Conservation (phyloP, 2,797 vertebrate genomes). For the Columba guinea region DNA sequence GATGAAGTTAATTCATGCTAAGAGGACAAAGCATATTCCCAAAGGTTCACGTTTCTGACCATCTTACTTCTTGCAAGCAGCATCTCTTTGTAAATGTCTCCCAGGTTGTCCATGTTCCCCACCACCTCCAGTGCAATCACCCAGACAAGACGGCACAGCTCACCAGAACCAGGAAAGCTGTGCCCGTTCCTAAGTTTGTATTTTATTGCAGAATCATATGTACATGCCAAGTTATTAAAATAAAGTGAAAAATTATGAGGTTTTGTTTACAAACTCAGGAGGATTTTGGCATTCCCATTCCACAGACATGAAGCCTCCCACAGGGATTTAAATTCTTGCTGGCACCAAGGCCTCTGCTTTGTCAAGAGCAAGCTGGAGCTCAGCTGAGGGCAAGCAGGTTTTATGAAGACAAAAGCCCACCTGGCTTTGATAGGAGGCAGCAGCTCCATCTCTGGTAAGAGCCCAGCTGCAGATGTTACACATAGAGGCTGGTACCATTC, state of each 20-base stretch:
- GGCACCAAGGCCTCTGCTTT: neutral
- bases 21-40: neutral
- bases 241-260: neutral
- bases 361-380: neutral
- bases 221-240: neutral
- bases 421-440: neutral
- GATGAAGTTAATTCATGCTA: neutral
- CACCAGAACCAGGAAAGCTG: neutral
- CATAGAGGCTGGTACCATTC: accelerated
- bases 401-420: neutral
- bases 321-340: neutral
- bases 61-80: neutral
- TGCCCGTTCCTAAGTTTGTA: neutral
- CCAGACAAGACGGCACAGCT: neutral
- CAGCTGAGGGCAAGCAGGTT: neutral
- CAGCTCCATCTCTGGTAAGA: neutral
- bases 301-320: neutral
- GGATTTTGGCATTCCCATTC: neutral
- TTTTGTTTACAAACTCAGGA: neutral
- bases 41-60: neutral
- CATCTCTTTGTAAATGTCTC: neutral
- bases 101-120: neutral
- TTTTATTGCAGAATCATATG: neutral
- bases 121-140: neutral
- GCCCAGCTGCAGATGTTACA: accelerated